Conservation (phyloP, 2,113 vertebrate species). For the Spermophilus dauricus region DNA sequence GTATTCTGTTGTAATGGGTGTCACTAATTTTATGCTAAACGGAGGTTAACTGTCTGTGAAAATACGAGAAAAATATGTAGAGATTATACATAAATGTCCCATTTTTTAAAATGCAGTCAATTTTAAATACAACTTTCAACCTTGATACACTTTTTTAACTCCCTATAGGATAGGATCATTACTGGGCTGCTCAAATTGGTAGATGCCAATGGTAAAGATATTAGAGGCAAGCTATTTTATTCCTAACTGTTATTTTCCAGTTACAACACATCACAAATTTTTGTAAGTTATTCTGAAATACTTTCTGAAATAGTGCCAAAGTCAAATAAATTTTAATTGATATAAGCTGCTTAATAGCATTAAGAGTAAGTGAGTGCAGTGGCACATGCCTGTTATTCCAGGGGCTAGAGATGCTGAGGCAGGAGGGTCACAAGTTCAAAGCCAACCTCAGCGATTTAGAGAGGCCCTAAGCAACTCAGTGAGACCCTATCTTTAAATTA, state of each 20-base stretch:
- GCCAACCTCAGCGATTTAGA: no score
- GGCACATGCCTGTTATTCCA: no score
- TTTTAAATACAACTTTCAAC: slow-evolving; percentile 14
- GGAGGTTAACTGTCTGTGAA: background rate
- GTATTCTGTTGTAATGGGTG: background rate
- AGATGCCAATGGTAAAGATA: background rate
- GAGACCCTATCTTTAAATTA: no score
- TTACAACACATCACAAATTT: background rate
- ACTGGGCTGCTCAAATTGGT: background rate
- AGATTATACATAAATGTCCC: background rate
- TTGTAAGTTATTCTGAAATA: background rate
- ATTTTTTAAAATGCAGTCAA: background rate
- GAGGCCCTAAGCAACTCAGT: no score
- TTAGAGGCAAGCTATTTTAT: background rate
- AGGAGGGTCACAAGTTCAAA: no score
- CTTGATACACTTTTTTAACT: background rate
- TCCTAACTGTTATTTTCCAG: slow-evolving; percentile 1
- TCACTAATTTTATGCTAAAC: background rate
- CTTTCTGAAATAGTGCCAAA: background rate
- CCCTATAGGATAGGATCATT: background rate
- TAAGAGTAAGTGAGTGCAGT: background rate
- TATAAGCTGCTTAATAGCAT: background rate
- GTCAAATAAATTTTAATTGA: background rate
- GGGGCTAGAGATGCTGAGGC: no score
- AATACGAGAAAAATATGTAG: background rate